Percentiles rank a stretch among this genome's conserved stretches.
phyloP scores from a whole-genome alignment of 2,888 invertebrate genomes.

The Drosophila infuscata region DNA sequence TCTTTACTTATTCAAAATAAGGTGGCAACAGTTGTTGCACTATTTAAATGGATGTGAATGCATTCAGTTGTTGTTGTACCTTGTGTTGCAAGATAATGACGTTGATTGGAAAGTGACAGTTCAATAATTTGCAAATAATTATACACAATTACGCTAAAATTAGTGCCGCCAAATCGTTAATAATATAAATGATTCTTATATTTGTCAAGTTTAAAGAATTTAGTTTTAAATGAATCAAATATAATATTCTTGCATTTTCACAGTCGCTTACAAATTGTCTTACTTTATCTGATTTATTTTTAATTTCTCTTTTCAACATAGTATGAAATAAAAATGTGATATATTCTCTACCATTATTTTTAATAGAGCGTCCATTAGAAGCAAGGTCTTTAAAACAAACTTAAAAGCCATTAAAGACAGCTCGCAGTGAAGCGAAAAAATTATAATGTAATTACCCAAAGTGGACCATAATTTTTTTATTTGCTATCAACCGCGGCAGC shows the following conservation, averaged over 20 bases:
- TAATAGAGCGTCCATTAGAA: constrained; percentile 20
- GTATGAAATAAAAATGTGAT: constrained; percentile 1
- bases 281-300: neutral
- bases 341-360: neutral
- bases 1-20: constrained; percentile 29
- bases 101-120: constrained; percentile 9
- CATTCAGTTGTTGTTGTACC: neutral
- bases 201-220: neutral
- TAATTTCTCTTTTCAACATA: neutral
- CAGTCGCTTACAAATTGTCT: neutral
- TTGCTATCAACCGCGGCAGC: constrained; percentile 12
- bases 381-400: constrained; percentile 2
- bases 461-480: constrained; percentile 9
- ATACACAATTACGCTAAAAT: neutral
- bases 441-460: constrained; percentile 55
- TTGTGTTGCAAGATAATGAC: constrained; percentile 1
- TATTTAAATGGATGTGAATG: neutral
- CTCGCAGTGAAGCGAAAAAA: constrained; percentile 20
- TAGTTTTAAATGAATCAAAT: neutral
- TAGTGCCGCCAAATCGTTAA: neutral
- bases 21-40: constrained; percentile 16
- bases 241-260: neutral
- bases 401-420: constrained; percentile 19
- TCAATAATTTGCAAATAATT: neutral
- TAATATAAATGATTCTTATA: neutral